Base-by-base conservation (phyloP, 2,113 vertebrate genomes). In the Argyrosomus japonicus region DNA sequence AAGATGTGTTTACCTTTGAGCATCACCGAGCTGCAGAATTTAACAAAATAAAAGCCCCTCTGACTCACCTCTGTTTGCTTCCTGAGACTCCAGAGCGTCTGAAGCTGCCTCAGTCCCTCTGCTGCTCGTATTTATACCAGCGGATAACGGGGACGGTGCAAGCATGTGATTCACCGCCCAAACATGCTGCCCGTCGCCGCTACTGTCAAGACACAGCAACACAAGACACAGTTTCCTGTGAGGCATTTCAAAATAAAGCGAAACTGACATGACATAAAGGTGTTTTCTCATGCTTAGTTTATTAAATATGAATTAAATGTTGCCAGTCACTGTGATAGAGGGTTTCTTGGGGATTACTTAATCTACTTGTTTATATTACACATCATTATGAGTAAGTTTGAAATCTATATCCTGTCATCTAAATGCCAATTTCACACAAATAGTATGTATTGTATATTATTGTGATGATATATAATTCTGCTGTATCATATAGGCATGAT, bases 21-120 rank as follows among this genome's bases (percentile, higher is more conserved):
- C 64, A 85, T 73, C 77, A 47, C 54, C 15, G 3, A 68, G 50
- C 77, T 83, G 79, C 83, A 71, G 54, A 25, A 2, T 19, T 4
- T 56, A 4, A 64, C 15, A 65, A 68, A 62, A 70, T 0, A 36
- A 80, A 78, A 54, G n/a, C 14, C 2, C 27, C 11, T 36, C 5
- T 68, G 74, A 89, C 92, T 91, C 86, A 92, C 91, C 92, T 84
- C 23, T 43, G 56, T 13, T 36, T 57, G 58, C 25, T 77, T 84
- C 79, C 77, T 83, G 74, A 74, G 75, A 69, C 73, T 87, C 83
- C 77, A 81, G 78, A 72, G 45, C 19, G 80, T 77, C 83, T 88
- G 89, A 87, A 81, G 74, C 82, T 86, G 85, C 56, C 7, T 9
- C 50, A 7, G 60, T 5, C 15, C 23, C 40, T 13, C 76, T 79